Conservation (phyloP, 2,113 vertebrate genomes). For the Pipra filicauda region DNA sequence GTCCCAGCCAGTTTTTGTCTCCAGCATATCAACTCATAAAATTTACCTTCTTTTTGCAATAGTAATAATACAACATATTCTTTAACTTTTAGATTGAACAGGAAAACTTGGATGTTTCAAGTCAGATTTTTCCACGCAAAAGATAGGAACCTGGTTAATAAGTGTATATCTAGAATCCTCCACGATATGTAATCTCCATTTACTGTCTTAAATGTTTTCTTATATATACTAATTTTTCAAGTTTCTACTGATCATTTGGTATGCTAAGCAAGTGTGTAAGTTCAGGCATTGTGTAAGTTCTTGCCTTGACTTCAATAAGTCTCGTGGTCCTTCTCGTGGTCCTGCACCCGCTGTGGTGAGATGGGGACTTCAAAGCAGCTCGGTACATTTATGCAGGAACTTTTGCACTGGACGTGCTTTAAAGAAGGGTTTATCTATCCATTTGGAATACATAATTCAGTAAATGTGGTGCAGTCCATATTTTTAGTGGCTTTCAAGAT, state of each 20-base stretch:
- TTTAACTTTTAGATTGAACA: neutral
- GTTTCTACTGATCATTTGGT: neutral
- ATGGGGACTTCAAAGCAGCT: neutral
- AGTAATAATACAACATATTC: neutral
- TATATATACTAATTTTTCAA: neutral
- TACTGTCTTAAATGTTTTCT: neutral
- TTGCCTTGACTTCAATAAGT: neutral
- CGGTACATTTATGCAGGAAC: neutral
- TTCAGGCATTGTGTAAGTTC: neutral
- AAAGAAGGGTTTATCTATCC: neutral
- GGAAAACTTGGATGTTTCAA: neutral
- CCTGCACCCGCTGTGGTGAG: neutral
- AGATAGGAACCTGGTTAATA: neutral
- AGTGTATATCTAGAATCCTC: neutral
- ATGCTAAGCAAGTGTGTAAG: neutral
- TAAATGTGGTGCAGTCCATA: neutral
- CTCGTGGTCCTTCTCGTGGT: neutral
- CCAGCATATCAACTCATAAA: slow-evolving; percentile 45
- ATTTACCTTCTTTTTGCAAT: neutral
- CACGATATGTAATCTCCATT: neutral
- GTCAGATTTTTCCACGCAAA: neutral
- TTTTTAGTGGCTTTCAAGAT: neutral
- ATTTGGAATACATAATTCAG: neutral
- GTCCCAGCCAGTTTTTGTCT: slow-evolving; percentile 38
- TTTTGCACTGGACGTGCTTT: neutral